These are phyloP conservation scores for Colostygia pectinataria DNA, from an alignment of 2,888 invertebrate genomes.

Conservation along the genomic window DNA sequence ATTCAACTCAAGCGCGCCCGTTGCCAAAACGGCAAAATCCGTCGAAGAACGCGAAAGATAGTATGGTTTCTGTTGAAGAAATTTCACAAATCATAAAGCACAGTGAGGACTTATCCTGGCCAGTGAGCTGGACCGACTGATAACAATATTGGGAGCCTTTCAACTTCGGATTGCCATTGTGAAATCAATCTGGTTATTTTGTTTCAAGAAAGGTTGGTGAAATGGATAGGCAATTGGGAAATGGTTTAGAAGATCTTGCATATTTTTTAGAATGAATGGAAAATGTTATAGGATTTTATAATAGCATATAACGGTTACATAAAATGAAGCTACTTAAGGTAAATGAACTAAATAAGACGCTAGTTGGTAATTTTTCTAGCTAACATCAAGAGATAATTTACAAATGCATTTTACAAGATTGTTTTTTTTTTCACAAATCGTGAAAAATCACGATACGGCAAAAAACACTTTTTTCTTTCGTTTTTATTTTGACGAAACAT, in stretches of 20 bases:
- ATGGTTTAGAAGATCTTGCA: constrained; percentile 10
- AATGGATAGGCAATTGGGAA: constrained; percentile 5
- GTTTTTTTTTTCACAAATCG: too few species aligned
- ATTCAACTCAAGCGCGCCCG: constrained; percentile 21
- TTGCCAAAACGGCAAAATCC: constrained; percentile 14
- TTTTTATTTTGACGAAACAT: too few species aligned
- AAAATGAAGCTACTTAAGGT: too few species aligned
- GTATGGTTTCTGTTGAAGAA: constrained; percentile 38
- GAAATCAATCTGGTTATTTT: constrained; percentile 18
- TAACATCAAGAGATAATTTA: too few species aligned
- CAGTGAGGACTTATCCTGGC: constrained; percentile 29
- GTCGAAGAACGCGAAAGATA: constrained; percentile 25
- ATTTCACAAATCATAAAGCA: constrained; percentile 47
- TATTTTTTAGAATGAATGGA: constrained; percentile 8
- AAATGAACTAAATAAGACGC: too few species aligned
- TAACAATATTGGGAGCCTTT: constrained; percentile 28
- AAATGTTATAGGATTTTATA: background rate
- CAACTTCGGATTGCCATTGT: constrained; percentile 12
- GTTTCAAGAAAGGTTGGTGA: constrained; percentile 11
- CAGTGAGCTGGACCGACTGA: constrained; percentile 34
- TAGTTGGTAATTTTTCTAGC: too few species aligned
- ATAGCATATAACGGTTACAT: too few species aligned
- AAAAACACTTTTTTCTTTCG: too few species aligned
- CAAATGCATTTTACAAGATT: too few species aligned
- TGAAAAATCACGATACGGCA: too few species aligned